These are phyloP conservation scores for Callipepla californica DNA, from an alignment of 2,113 vertebrate genomes.

Conservation along the genomic window DNA sequence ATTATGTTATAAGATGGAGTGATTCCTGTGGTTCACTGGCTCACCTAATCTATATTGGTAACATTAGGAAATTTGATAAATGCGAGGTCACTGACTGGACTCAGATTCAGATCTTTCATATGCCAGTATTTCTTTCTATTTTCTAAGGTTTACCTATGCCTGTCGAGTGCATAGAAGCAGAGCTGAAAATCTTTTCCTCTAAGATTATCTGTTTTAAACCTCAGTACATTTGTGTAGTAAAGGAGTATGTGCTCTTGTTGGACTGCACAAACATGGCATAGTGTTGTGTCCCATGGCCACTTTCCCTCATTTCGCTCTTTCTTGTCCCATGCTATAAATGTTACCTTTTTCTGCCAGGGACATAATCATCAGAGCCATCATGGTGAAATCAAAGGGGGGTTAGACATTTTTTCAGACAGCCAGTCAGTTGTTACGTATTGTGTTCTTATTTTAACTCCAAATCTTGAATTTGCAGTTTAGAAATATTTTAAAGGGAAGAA, in stretches of 20 bases:
- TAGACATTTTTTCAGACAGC: neutral
- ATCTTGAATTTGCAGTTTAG: neutral
- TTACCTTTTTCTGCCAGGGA: neutral
- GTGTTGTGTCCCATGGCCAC: neutral
- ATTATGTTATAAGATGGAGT: neutral
- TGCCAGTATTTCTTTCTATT: neutral
- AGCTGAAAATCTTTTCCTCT: neutral
- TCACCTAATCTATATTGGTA: neutral
- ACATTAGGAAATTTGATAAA: neutral
- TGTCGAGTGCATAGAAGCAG: neutral
- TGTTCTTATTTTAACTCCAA: neutral
- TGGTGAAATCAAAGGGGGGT: neutral
- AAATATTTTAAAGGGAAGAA: neutral
- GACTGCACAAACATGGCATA: fast-evolving
- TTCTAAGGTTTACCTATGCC: neutral
- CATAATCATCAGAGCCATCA: neutral
- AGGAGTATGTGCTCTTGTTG: fast-evolving
- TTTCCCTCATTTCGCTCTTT: neutral
- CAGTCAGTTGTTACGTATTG: neutral
- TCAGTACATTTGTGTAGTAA: neutral
- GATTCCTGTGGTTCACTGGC: neutral
- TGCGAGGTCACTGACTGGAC: neutral
- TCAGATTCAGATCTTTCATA: neutral
- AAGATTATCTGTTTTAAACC: neutral
- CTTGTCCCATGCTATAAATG: neutral